phyloP scores from a whole-genome alignment of 2,113 vertebrate genomes.

The Dendrocopos noguchii region DNA sequence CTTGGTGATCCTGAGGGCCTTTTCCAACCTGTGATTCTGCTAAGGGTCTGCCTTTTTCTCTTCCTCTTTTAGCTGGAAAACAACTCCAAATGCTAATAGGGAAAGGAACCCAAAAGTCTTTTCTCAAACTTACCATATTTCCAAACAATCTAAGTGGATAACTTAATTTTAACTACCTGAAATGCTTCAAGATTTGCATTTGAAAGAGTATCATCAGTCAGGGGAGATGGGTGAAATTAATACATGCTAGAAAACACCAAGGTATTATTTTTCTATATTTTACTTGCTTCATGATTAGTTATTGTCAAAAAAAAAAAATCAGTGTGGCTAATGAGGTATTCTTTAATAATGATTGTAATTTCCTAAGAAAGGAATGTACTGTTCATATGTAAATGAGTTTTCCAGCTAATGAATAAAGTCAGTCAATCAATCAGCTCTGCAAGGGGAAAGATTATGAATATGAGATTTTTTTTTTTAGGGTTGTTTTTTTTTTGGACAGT shows the following conservation, averaged over 20 bases:
- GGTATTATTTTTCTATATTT: constrained; percentile 48
- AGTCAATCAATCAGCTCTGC: constrained; percentile 21
- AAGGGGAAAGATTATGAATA: neutral
- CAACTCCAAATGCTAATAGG: neutral
- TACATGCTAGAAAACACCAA: neutral
- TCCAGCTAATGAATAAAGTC: neutral
- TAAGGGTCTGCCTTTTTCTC: neutral
- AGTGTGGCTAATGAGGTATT: constrained; percentile 46
- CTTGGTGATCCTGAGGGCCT: too few relatives aligned
- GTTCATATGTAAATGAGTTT: constrained; percentile 50
- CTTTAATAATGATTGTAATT: constrained; percentile 41
- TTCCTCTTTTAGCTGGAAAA: neutral
- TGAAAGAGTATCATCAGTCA: neutral
- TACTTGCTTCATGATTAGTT: constrained; percentile 21
- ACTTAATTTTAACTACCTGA: neutral
- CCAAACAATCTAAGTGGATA: neutral
- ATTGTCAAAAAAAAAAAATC: constrained; percentile 18
- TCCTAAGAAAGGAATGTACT: constrained; percentile 6
- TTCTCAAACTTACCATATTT: neutral
- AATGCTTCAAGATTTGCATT: neutral
- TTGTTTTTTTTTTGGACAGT: neutral
- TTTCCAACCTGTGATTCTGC: too few relatives aligned
- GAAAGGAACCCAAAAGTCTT: neutral
- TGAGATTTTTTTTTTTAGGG: neutral
- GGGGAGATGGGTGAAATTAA: neutral